Conservation (phyloP, 2,888 invertebrate species). For the Dorcus parallelipipedus region DNA sequence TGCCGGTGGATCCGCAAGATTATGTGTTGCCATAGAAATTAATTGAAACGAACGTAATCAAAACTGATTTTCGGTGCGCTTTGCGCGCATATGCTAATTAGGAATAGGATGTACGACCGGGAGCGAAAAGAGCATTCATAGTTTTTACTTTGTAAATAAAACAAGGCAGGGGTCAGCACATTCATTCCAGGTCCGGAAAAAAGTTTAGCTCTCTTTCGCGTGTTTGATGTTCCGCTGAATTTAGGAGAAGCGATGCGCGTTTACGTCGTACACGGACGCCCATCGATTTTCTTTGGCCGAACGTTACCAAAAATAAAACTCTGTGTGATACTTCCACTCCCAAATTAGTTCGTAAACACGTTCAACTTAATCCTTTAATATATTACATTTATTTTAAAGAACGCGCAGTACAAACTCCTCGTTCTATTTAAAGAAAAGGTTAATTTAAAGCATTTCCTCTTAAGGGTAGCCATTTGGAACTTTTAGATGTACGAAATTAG, state of each 20-base stretch:
- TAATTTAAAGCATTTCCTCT: too few relatives aligned
- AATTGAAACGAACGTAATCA: conserved; percentile 36
- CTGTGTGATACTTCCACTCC: background rate
- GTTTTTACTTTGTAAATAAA: conserved; percentile 46
- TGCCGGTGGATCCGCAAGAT: too few relatives aligned
- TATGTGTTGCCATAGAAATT: conserved; percentile 10
- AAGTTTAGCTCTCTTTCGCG: conserved; percentile 38
- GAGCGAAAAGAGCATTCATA: conserved; percentile 48
- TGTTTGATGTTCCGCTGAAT: conserved; percentile 17
- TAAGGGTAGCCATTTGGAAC: background rate
- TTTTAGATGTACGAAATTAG: conserved; percentile 20
- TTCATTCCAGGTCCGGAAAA: conserved; percentile 40
- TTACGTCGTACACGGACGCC: background rate
- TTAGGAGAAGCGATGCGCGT: too few relatives aligned
- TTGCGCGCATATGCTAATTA: conserved; percentile 47
- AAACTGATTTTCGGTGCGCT: conserved; percentile 46
- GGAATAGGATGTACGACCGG: conserved; percentile 47
- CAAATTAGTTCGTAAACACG: too few relatives aligned
- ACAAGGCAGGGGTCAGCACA: conserved; percentile 49
- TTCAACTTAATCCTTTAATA: too few relatives aligned
- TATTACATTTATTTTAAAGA: too few relatives aligned
- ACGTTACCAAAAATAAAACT: conserved; percentile 1
- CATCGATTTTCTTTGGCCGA: background rate
- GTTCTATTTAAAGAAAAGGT: too few relatives aligned
- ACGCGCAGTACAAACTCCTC: too few relatives aligned